Conservation (phyloP, 2,888 invertebrate species). For the Cryptosula pallasiana region DNA sequence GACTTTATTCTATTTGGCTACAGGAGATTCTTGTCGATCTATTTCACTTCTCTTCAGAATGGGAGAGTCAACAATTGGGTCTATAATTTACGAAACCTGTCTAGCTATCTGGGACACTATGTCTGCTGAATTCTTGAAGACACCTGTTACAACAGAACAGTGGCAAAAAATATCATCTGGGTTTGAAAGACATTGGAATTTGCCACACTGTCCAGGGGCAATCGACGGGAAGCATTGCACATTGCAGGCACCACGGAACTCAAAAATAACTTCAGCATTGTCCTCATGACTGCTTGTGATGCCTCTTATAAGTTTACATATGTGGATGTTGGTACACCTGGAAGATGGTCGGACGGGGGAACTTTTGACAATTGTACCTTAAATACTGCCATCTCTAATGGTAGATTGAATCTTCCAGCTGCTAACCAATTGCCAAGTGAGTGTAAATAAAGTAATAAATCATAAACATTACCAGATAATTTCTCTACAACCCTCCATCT, state of each 20-base stretch:
- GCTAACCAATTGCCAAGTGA: neutral
- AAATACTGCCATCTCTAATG: constrained; percentile 20
- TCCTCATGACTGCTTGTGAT: constrained; percentile 48
- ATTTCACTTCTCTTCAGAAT: constrained; percentile 40
- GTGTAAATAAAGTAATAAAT: neutral
- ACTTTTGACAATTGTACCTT: constrained; percentile 31
- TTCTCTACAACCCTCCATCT: no score
- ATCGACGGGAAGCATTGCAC: constrained; percentile 42
- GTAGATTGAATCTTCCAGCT: constrained; percentile 26
- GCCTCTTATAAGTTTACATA: constrained; percentile 45
- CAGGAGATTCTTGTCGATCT: constrained; percentile 37
- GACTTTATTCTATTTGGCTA: constrained; percentile 32
- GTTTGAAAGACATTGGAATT: constrained; percentile 35
- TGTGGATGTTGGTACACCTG: no score
- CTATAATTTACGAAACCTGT: constrained; percentile 41
- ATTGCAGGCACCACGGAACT: constrained; percentile 34
- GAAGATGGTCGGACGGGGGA: constrained; percentile 42
- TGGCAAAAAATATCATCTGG: constrained; percentile 26
- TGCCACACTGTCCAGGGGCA: constrained; percentile 42
- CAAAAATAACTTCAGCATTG: constrained; percentile 36
- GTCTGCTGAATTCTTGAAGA: constrained; percentile 18
- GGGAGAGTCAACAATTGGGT: constrained; percentile 38
- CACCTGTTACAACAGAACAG: constrained; percentile 25
- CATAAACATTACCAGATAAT: neutral
- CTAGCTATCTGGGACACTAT: constrained; percentile 33